Evolutionary conservation across 1,140 invertebrate genomes (phyloP).

Genomic region (Polypedilum vanderplanki): DNA sequence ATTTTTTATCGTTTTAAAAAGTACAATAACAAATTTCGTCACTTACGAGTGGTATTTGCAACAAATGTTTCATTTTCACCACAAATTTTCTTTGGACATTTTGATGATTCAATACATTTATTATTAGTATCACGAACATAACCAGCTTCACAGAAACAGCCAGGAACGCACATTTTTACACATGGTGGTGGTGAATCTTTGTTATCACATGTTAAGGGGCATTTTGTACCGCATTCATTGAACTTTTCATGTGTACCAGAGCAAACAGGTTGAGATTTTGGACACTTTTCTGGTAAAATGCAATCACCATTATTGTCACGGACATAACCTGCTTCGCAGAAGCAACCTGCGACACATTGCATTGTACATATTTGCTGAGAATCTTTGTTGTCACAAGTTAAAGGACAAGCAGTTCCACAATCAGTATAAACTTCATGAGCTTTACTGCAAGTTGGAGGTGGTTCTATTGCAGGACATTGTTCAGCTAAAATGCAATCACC

Average conservation of each 20-base stretch:
- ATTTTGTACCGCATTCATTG: not conserved
- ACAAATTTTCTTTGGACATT: too few relatives aligned
- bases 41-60: too few relatives aligned
- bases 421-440: constrained; percentile 29
- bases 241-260: not conserved
- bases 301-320: not conserved
- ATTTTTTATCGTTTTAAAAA: too few relatives aligned
- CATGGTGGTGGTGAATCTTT: not conserved
- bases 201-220: not conserved
- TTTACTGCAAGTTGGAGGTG: not conserved
- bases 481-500: constrained; percentile 34
- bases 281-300: not conserved
- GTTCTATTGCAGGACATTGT: constrained; percentile 31
- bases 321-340: constrained; percentile 20
- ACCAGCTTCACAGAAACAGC: not conserved
- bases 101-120: too few relatives aligned
- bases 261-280: not conserved
- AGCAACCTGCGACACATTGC: constrained; percentile 31
- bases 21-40: too few relatives aligned
- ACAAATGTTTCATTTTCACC: too few relatives aligned
- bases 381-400: not conserved
- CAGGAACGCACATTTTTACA: not conserved
- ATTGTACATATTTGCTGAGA: not conserved
- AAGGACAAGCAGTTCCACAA: constrained; percentile 30
- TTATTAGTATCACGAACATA: not conserved